Percentiles rank a stretch among this genome's conserved stretches.
Conservation (phyloP, 2,113 vertebrate species). For the Pseudonaja textilis region DNA sequence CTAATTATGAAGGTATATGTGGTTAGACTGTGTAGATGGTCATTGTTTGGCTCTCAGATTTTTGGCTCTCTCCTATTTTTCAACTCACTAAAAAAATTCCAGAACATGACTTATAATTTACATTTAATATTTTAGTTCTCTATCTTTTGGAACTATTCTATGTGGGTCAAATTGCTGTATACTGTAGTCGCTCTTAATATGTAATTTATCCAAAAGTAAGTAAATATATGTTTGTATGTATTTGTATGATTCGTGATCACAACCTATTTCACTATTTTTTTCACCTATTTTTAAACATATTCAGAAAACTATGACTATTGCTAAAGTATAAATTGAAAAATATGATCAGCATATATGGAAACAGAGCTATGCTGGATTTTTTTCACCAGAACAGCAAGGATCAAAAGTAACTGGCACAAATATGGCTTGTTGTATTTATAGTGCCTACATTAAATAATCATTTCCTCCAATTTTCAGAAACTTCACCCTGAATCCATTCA, state of each 20-base stretch:
- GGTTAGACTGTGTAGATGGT: neutral
- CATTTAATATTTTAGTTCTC: neutral
- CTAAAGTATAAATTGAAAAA: neutral
- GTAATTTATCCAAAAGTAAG: neutral
- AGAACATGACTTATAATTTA: neutral
- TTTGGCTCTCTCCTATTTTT: neutral
- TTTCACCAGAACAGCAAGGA: neutral
- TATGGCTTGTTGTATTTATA: conserved; percentile 37
- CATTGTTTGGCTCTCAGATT: neutral
- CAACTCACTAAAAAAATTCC: neutral
- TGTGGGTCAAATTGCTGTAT: neutral
- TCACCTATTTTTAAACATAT: no score
- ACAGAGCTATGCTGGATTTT: neutral
- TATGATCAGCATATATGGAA: neutral
- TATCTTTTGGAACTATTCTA: neutral
- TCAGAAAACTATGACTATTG: neutral
- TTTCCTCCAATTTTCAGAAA: neutral
- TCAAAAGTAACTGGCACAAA: conserved; percentile 30
- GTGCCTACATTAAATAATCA: conserved; percentile 27
- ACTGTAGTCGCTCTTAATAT: neutral
- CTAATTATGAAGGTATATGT: neutral
- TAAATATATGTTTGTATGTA: neutral
- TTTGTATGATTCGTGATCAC: neutral
- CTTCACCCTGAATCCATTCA: neutral
- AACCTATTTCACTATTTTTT: neutral